Percentiles rank a stretch among this genome's conserved stretches.
These are phyloP conservation scores for Anhinga rufa DNA, from an alignment of 2,113 vertebrate genomes.

Conservation along the genomic window DNA sequence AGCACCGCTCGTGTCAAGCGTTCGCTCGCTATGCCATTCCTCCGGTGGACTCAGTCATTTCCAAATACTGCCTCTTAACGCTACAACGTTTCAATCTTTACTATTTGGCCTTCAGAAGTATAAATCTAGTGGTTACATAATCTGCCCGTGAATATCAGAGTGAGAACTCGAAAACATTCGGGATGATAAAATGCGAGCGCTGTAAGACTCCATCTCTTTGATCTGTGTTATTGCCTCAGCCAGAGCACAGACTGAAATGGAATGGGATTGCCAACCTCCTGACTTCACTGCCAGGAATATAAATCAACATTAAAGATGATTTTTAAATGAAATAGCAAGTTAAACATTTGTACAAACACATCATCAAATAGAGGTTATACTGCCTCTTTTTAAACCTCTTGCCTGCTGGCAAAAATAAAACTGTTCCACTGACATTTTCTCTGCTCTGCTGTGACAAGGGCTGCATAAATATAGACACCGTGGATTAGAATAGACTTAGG, in stretches of 20 bases:
- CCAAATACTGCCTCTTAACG: neutral
- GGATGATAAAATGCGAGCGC: neutral
- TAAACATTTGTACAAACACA: slow-evolving; percentile 55
- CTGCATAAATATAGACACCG: slow-evolving; percentile 31
- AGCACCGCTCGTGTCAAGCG: neutral
- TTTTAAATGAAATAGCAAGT: slow-evolving; percentile 43
- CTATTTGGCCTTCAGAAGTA: neutral
- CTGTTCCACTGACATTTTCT: slow-evolving; percentile 53
- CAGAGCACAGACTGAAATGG: slow-evolving; percentile 10
- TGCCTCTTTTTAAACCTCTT: slow-evolving; percentile 40
- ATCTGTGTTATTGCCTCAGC: neutral
- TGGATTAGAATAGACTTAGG: slow-evolving; percentile 28
- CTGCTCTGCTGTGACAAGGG: slow-evolving; percentile 23
- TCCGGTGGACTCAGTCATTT: neutral
- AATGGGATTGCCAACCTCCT: slow-evolving; percentile 34
- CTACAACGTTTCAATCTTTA: neutral
- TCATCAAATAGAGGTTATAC: slow-evolving; percentile 42
- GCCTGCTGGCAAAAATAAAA: slow-evolving; percentile 42
- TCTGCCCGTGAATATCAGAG: slow-evolving; percentile 6
- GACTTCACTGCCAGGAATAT: slow-evolving; percentile 49
- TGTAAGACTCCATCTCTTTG: neutral
- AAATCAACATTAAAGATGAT: slow-evolving; percentile 49
- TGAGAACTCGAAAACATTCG: neutral
- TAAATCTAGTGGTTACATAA: slow-evolving; percentile 1
- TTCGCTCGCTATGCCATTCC: neutral